Evolutionary conservation across 2,797 vertebrate genomes (phyloP), one percentile per base, ranked within the genome.

Genomic region (Chelon auratus): DNA sequence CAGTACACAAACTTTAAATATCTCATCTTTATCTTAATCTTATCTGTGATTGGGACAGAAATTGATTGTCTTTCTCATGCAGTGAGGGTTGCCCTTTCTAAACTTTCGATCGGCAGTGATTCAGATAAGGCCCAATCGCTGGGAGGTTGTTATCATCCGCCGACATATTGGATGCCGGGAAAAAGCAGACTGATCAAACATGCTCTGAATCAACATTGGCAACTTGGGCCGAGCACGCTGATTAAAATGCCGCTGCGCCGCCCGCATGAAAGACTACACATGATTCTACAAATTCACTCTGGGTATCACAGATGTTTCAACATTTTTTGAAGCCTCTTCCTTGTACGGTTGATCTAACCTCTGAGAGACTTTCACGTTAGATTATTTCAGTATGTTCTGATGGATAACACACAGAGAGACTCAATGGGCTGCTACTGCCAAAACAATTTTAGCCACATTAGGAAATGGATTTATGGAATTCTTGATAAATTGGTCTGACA

Each of bases 41-140:
- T 85, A 82, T 91, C 85, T 85, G 67, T 58, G 60, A 68, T 59
- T 71, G 67, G 20, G 72, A 78, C 67, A 70, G 52, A 70, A 66
- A 89, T 92, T 76, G 63, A 87, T 83, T 81, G 82, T 75, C 70
- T 91, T 81, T 83, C 77, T 89, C 78, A 61, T 56, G 52, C 68
- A 80, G 82, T 50, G 73, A 82, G 75, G 66, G 60, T 75, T 89
- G 89, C 73, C 90, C 84, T 94, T 92, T 92, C 57, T 68, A 85
- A 85, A 84, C 77, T 74, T 87, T 87, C 68, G 73, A 83, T 81
- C 61, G 12, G 30, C 43, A 68, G 75, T 12, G 81, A 82, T 89
- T 87, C 81, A 89, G 89, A 94, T 92, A 88, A 89, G 78, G 63
- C 73, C 67, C 26, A 39, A 77, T 62, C 48, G 24, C 59, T 36